These are phyloP conservation scores for Diorhabda carinulata DNA, from an alignment of 1,140 invertebrate genomes.

Conservation along the genomic window DNA sequence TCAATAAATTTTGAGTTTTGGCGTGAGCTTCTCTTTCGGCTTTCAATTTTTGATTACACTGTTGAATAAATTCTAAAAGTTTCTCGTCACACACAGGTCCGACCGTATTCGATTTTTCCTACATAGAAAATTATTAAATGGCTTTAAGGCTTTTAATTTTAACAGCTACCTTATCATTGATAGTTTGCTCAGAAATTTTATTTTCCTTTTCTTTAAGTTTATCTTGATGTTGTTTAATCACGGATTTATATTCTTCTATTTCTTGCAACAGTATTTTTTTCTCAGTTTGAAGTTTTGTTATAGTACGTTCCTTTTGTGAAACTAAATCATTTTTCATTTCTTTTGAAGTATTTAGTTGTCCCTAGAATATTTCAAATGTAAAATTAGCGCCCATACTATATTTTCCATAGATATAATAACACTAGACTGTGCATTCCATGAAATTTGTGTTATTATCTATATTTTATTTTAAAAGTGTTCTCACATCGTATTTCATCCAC, in stretches of 20 bases:
- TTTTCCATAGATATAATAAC: no score
- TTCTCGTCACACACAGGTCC: slow-evolving; percentile 35
- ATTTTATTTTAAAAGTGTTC: no score
- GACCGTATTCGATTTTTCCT: no score
- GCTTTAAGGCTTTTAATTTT: no score
- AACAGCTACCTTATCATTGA: no score
- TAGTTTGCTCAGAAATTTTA: no score
- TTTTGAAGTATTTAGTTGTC: slow-evolving; percentile 3
- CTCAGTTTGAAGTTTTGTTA: slow-evolving; percentile 13
- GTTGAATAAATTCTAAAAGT: slow-evolving; percentile 52
- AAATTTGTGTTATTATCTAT: no score
- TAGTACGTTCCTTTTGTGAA: slow-evolving; percentile 8
- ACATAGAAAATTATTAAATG: no score
- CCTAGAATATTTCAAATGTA: neutral
- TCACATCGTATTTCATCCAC: no score
- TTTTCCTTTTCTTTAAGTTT: slow-evolving; percentile 6
- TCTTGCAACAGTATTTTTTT: slow-evolving; percentile 7
- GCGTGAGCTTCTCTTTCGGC: slow-evolving; percentile 47
- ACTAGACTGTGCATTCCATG: no score
- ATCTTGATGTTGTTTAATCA: slow-evolving; percentile 12
- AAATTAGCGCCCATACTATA: no score
- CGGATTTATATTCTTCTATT: slow-evolving; percentile 23
- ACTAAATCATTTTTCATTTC: slow-evolving; percentile 6
- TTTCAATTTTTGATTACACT: slow-evolving; percentile 51
- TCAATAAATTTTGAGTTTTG: slow-evolving; percentile 32